Base-by-base conservation (phyloP, 2,888 invertebrate species). In the Lasioglossum calceatum region DNA sequence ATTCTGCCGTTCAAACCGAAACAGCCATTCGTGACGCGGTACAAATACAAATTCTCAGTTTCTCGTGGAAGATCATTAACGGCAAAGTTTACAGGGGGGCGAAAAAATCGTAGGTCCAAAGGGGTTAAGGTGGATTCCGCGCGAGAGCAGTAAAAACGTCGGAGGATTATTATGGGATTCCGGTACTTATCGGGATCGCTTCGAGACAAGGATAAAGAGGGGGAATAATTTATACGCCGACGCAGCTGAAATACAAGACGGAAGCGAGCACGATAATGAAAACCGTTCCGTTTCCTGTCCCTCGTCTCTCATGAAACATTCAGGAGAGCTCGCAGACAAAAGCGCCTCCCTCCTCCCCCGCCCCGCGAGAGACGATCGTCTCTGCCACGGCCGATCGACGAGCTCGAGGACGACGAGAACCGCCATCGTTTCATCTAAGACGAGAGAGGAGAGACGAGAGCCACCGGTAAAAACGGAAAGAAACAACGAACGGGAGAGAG, bases 251-350 rank as follows among this genome's bases (percentile, higher is more conserved):
- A 77, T 67, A 86, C 74, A 74, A 77, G 71, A 73, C 79, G 44
- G 76, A 76, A 67, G 85, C 58, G 72, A 71, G 19, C 58, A 36
- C 54, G 23, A 77, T 85, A 84, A 84, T 80, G 79, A 85, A 84
- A 85, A 77, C 54, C 84, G 76, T 54, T 76, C 64, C 44, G 79
- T 77, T 76, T 58, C 42, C 85, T 67, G 44, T 61, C 79, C 32
- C 73, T 44, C 19, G 74, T n/a, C 36, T n/a, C 70, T 84, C 85
- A 74, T 77, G 80, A 84, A 86, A 77, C 77, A 86, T 86, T 86
- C 79, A 85, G 79, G 39, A 42, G 73, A 16, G 67, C 67, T 70
- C 58, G 58, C 50, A 42, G 77, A 85, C 85, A 84, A 84, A 79
- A 79, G 85, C 75, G 23, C 10, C 44, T 58, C 8, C 19, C 19